A percentile compares a stretch with the other conserved stretches of the same genome.
phyloP scores from a whole-genome alignment of 2,113 vertebrate species.

The Grammomys surdaster region DNA sequence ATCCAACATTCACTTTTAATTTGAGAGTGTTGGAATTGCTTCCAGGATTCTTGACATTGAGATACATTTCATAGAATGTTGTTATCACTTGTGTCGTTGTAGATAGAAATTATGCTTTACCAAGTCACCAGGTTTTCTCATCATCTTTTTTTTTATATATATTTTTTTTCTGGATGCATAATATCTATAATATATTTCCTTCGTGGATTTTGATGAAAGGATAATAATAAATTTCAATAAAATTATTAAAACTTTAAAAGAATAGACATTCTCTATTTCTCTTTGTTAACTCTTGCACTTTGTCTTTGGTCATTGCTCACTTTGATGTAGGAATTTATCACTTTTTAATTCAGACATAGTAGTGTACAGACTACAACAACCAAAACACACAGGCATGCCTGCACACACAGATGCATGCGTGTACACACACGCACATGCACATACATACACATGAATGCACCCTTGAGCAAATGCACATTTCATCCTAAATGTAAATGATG shows the following conservation, averaged over 20 bases:
- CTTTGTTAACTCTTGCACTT: not conserved
- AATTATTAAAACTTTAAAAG: not conserved
- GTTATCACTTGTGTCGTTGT: not conserved
- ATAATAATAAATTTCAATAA: not conserved
- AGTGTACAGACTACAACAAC: not conserved
- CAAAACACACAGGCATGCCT: not conserved
- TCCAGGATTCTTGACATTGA: not conserved
- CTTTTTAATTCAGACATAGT: slow-evolving; percentile 11
- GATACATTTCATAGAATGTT: not conserved
- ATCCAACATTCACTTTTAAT: not conserved
- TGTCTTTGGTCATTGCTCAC: not conserved
- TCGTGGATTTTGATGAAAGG: not conserved
- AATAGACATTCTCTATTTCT: not conserved
- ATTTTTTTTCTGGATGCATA: not conserved
- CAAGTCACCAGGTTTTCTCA: not conserved
- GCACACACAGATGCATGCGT: not conserved
- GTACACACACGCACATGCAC: not conserved
- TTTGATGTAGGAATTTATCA: not conserved
- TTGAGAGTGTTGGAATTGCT: not conserved
- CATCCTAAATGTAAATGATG: not conserved
- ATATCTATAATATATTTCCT: not conserved
- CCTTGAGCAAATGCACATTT: not conserved
- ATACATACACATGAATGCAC: not conserved
- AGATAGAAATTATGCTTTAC: not conserved
- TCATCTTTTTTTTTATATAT: not conserved